phyloP scores from a whole-genome alignment of 2,797 vertebrate genomes.

The Oreochromis mossambicus region DNA sequence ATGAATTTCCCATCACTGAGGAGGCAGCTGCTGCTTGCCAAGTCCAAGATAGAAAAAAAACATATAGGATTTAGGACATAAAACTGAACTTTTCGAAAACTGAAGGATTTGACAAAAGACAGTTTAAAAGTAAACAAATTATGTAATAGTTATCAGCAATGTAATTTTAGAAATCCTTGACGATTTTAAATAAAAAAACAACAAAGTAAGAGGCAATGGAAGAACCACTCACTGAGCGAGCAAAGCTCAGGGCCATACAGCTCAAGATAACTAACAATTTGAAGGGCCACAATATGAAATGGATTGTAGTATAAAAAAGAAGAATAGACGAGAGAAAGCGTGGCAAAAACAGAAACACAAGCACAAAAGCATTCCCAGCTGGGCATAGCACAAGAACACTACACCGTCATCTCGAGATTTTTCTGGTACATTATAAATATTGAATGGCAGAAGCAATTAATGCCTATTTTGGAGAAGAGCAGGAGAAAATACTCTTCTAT shows the following conservation, averaged over 20 bases:
- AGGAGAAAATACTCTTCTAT: constrained; percentile 6
- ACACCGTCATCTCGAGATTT: constrained; percentile 5
- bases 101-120: background rate
- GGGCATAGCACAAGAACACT: background rate
- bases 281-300: background rate
- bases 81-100: background rate
- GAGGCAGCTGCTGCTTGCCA: background rate
- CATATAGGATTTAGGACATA: background rate
- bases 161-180: background rate
- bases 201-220: background rate
- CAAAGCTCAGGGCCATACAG: background rate
- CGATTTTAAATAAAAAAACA: background rate
- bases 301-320: background rate
- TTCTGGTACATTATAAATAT: constrained; percentile 37
- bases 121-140: background rate
- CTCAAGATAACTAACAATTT: background rate
- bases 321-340: background rate
- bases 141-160: background rate
- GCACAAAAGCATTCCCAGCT: background rate
- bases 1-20: background rate
- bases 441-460: constrained; percentile 35
- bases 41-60: background rate
- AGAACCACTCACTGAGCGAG: background rate
- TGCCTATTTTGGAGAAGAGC: constrained; percentile 18
- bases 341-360: background rate